Evolutionary conservation across 2,888 invertebrate genomes (phyloP).

Genomic region (Brachycybe producta): DNA sequence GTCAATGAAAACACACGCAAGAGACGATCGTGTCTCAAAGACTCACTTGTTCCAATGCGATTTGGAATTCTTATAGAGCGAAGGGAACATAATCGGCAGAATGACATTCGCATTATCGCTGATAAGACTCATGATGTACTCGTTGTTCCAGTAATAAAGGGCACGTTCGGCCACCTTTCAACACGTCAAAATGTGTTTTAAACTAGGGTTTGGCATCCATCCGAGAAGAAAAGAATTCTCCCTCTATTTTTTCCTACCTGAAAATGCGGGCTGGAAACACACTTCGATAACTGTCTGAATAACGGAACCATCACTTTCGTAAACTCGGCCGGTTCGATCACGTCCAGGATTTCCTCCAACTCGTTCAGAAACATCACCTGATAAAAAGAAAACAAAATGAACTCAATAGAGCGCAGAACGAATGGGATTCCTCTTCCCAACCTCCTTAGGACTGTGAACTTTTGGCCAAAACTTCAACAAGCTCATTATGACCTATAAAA

Average conservation of each 20-base stretch:
- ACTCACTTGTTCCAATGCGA: conserved; percentile 99
- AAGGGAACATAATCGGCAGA: conserved; percentile 99
- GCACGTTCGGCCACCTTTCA: conserved; percentile 93
- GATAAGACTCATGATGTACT: conserved; percentile 98
- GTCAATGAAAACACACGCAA: no score
- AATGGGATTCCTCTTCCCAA: conserved; percentile 22
- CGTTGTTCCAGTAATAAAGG: conserved; percentile 99
- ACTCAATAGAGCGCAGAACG: no score
- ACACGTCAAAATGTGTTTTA: neutral
- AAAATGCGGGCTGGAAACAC: conserved; percentile 99
- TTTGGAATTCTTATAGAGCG: conserved; percentile 95
- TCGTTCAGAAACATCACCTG: conserved; percentile 99
- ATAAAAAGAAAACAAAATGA: conserved; percentile 25
- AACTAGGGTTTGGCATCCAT: neutral
- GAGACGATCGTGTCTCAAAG: conserved; percentile 99
- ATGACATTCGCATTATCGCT: conserved; percentile 96
- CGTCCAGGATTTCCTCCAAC: conserved; percentile 97
- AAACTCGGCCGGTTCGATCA: conserved; percentile 98
- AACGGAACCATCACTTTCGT: conserved; percentile 94
- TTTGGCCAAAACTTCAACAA: conserved; percentile 99
- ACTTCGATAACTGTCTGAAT: conserved; percentile 96
- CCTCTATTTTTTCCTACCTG: conserved; percentile 51
- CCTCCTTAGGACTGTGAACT: conserved; percentile 97
- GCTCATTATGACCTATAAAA: conserved; percentile 63
- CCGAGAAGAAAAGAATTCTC: neutral